A percentile compares a stretch with the other conserved stretches of the same genome.
Evolutionary conservation across 2,797 vertebrate genomes (phyloP).

Genomic region (Muscicapa striata): DNA sequence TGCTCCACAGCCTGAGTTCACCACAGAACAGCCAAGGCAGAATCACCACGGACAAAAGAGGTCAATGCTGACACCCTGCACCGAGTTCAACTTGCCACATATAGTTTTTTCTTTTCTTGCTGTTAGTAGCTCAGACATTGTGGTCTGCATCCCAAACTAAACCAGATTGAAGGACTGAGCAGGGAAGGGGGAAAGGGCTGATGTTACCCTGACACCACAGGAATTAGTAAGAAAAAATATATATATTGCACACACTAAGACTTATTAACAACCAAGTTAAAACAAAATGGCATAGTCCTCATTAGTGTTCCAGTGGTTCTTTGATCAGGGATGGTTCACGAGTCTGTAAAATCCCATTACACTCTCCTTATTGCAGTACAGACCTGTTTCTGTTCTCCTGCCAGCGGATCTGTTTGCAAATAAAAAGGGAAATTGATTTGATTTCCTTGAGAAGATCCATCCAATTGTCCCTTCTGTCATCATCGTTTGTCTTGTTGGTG

Average conservation of each 20-base stretch:
- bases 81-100: slow-evolving; percentile 27
- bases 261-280: slow-evolving; percentile 79
- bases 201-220: slow-evolving; percentile 76
- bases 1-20: slow-evolving; percentile 30
- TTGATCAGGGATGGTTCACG: slow-evolving; percentile 64
- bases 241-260: slow-evolving; percentile 77
- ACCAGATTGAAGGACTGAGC: slow-evolving; percentile 69
- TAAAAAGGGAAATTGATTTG: slow-evolving; percentile 69
- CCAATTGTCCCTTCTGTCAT: slow-evolving; percentile 71
- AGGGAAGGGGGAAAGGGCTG: slow-evolving; percentile 54
- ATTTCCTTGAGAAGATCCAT: slow-evolving; percentile 77
- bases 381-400: slow-evolving; percentile 72
- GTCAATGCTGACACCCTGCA: not conserved
- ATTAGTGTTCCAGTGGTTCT: slow-evolving; percentile 74
- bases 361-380: slow-evolving; percentile 77
- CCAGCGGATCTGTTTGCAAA: slow-evolving; percentile 67
- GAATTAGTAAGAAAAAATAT: slow-evolving; percentile 80
- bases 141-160: slow-evolving; percentile 67
- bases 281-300: slow-evolving; percentile 76
- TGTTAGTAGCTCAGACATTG: slow-evolving; percentile 68
- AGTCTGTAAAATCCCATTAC: slow-evolving; percentile 68
- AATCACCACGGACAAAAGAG: slow-evolving; percentile 39
- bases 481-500: slow-evolving; percentile 53
- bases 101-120: slow-evolving; percentile 45
- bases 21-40: slow-evolving; percentile 27